These are phyloP conservation scores for Calvadosia cruxmelitensis DNA, from an alignment of 30 jellyfish, hydroid and myxozoan genomes.

Conservation along the genomic window DNA sequence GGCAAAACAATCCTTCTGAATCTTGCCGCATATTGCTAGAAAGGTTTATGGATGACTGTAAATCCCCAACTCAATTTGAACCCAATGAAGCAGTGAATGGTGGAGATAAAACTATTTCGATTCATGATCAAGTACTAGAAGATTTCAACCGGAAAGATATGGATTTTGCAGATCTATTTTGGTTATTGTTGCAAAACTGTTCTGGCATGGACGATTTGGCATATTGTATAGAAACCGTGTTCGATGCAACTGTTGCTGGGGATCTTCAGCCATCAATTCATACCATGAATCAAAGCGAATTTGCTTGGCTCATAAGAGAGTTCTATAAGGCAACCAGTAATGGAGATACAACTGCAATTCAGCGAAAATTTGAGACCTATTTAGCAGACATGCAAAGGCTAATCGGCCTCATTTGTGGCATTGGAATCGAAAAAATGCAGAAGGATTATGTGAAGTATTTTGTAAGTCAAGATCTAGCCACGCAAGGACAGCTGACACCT, in stretches of 20 bases:
- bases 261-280: neutral
- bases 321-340: neutral
- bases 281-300: neutral
- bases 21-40: neutral
- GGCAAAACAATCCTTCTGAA: neutral
- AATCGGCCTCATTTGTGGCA: neutral
- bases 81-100: too few species aligned
- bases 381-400: neutral
- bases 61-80: too few species aligned
- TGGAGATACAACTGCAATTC: neutral
- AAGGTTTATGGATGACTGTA: neutral
- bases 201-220: constrained; percentile 7
- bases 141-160: constrained; percentile 12
- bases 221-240: constrained; percentile 4
- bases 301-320: neutral
- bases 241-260: constrained; percentile 15
- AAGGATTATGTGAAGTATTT: neutral
- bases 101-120: neutral
- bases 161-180: constrained; percentile 25
- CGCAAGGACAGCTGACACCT: neutral
- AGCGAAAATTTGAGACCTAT: neutral
- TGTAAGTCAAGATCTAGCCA: neutral
- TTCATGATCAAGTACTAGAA: neutral
- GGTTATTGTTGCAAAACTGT: constrained; percentile 9
- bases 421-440: neutral